phyloP scores from a whole-genome alignment of 2,113 vertebrate genomes.

The Etheostoma spectabile region DNA sequence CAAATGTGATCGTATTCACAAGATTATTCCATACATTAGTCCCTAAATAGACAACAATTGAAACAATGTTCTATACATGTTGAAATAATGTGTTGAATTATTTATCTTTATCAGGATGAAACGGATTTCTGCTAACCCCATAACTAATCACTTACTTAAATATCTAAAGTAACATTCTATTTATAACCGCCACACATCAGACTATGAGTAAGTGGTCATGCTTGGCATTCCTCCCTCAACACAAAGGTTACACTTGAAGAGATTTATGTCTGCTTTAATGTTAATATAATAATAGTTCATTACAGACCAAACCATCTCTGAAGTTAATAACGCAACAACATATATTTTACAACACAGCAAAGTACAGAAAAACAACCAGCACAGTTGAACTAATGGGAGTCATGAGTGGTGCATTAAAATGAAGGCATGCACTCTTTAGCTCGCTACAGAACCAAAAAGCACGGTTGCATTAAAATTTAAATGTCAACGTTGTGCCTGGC shows the following conservation, averaged over 20 bases:
- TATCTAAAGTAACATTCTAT: conserved; percentile 38
- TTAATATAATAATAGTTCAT: conserved; percentile 7
- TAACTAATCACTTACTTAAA: background rate
- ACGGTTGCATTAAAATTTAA: conserved; percentile 18
- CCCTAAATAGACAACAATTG: background rate
- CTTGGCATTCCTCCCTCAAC: conserved; percentile 26
- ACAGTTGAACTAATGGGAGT: conserved; percentile 62
- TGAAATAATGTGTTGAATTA: background rate
- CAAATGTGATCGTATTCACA: conserved; percentile 26
- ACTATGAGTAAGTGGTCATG: conserved; percentile 26
- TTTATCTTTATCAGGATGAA: conserved; percentile 8
- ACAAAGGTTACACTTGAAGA: conserved; percentile 14
- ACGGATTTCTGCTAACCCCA: background rate
- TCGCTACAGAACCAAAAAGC: background rate
- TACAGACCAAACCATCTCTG: conserved; percentile 16
- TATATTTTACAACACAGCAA: conserved; percentile 30
- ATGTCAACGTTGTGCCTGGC: conserved; percentile 18
- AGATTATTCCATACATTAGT: conserved; percentile 14
- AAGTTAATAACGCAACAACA: conserved; percentile 26
- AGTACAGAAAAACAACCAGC: conserved; percentile 44
- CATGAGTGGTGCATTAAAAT: conserved; percentile 54
- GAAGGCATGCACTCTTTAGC: conserved; percentile 26
- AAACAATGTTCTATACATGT: background rate
- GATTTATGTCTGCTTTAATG: conserved; percentile 13
- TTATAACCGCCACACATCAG: conserved; percentile 36